Evolutionary conservation across 2,797 vertebrate genomes (phyloP).

Genomic region (Anguilla anguilla): DNA sequence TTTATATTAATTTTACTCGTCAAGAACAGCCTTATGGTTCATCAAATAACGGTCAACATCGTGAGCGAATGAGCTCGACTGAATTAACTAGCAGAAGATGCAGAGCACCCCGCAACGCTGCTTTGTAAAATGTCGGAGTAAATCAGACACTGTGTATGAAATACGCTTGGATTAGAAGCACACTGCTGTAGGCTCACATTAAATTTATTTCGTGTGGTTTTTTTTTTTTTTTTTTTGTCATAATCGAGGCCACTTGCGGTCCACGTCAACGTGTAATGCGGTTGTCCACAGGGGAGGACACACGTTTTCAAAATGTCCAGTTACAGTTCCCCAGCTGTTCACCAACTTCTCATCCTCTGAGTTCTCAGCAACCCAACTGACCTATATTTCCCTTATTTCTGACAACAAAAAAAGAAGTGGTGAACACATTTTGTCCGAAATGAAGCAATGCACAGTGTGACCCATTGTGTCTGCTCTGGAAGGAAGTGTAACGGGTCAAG

Average conservation of each 20-base stretch:
- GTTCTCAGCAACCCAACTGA: background rate
- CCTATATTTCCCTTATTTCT: background rate
- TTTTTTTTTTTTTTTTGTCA: background rate
- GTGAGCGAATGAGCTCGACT: background rate
- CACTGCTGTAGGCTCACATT: background rate
- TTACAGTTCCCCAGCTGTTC: background rate
- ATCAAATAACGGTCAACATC: background rate
- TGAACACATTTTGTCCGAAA: background rate
- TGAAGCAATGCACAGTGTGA: background rate
- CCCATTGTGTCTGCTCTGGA: background rate
- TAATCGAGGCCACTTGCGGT: background rate
- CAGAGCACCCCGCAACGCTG: background rate
- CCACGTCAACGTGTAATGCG: background rate
- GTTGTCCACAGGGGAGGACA: background rate
- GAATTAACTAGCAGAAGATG: background rate
- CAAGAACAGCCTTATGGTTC: background rate
- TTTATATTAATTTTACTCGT: background rate
- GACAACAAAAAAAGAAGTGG: background rate
- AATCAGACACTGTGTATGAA: background rate
- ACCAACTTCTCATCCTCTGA: background rate
- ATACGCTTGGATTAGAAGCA: background rate
- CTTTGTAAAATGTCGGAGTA: background rate
- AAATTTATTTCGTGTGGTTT: background rate
- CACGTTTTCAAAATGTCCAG: background rate
- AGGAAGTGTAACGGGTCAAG: background rate